Evolutionary conservation across 2,113 vertebrate species (phyloP).

Genomic region (Lophius piscatorius): DNA sequence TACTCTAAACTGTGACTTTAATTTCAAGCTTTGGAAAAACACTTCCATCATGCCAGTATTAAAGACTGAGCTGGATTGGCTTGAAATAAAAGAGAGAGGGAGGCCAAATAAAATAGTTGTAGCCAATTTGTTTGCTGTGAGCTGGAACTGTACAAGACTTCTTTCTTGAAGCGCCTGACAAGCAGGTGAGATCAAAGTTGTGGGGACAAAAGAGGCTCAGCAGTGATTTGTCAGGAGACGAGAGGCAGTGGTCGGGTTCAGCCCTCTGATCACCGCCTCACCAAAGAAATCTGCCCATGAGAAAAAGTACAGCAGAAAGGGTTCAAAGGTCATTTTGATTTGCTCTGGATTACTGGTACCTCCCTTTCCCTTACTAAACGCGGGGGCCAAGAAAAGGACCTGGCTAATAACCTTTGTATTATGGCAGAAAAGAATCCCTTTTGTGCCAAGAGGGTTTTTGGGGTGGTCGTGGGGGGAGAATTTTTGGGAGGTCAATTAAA

Average conservation of each 20-base stretch:
- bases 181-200: slow-evolving; percentile 97
- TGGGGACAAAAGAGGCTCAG: slow-evolving; percentile 90
- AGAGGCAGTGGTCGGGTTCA: slow-evolving; percentile 88
- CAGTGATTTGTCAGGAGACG: slow-evolving; percentile 94
- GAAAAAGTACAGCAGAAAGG: slow-evolving; percentile 96
- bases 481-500: slow-evolving; percentile 88
- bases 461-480: slow-evolving; percentile 57
- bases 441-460: slow-evolving; percentile 81
- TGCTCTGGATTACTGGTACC: slow-evolving; percentile 91
- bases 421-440: slow-evolving; percentile 78
- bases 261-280: slow-evolving; percentile 89
- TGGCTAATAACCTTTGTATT: slow-evolving; percentile 89
- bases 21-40: slow-evolving; percentile 13
- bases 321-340: slow-evolving; percentile 96
- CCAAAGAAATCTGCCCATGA: slow-evolving; percentile 91
- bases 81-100: slow-evolving; percentile 22
- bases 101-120: slow-evolving; percentile 84
- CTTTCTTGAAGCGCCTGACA: slow-evolving; percentile 87
- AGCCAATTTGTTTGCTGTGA: slow-evolving; percentile 92
- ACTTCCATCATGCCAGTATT: neutral
- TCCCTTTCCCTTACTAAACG: slow-evolving; percentile 82
- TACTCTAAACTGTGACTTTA: slow-evolving; percentile 21
- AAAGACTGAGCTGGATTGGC: slow-evolving; percentile 1
- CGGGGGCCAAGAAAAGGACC: slow-evolving; percentile 80
- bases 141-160: slow-evolving; percentile 90